phyloP scores from a whole-genome alignment of 2,113 vertebrate species.

The Xerus inauris region DNA sequence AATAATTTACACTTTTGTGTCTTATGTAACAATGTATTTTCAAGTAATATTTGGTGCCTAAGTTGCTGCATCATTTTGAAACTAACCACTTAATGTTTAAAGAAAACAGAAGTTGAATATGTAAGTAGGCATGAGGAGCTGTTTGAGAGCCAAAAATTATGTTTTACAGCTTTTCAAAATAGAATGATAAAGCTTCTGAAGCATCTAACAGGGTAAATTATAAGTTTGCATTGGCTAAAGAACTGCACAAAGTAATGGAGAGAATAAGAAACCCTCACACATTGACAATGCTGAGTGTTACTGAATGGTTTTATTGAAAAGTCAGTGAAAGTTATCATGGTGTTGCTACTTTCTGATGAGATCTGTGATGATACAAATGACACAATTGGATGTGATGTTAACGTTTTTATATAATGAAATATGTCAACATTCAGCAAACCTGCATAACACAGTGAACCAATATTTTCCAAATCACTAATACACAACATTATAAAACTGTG shows the following conservation, averaged over 20 bases:
- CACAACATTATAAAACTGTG: background rate
- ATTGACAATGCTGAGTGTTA: background rate
- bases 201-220: background rate
- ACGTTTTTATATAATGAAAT: background rate
- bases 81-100: background rate
- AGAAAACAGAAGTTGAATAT: background rate
- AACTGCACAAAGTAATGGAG: background rate
- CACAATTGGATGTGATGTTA: background rate
- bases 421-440: background rate
- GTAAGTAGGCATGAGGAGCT: background rate
- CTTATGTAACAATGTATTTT: background rate
- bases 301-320: background rate
- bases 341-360: background rate
- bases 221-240: background rate
- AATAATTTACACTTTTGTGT: background rate
- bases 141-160: background rate
- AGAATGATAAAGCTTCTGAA: background rate
- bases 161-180: background rate
- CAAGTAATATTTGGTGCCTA: background rate
- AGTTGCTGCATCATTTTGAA: background rate
- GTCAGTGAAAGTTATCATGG: background rate
- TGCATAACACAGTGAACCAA: background rate
- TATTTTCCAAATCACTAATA: background rate
- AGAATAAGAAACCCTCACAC: no score
- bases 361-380: no score